Conservation (phyloP, 1,140 invertebrate genomes). For the Eurosta solidaginis region DNA sequence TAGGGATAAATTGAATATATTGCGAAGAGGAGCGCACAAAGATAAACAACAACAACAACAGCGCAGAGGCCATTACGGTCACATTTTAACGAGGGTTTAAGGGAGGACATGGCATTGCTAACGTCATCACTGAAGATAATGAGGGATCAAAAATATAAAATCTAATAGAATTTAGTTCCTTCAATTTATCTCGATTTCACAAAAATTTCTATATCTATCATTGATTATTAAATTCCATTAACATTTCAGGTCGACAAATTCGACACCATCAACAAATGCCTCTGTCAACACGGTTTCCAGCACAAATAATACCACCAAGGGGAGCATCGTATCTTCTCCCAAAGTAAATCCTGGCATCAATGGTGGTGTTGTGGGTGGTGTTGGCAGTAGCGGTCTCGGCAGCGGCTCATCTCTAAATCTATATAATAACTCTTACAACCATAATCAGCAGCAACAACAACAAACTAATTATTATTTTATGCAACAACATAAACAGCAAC, state of each 20-base stretch:
- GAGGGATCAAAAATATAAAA: too few relatives aligned
- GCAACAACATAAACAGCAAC: neutral
- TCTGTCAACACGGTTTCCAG: neutral
- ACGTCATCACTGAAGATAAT: too few relatives aligned
- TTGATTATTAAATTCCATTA: neutral
- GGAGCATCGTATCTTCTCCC: neutral
- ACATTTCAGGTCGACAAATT: neutral
- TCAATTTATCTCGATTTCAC: too few relatives aligned
- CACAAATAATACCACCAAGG: conserved; percentile 12
- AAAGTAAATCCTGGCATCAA: conserved; percentile 20
- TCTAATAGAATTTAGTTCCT: too few relatives aligned
- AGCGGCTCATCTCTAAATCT: neutral
- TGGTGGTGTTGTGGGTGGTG: neutral
- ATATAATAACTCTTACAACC: conserved; percentile 32
- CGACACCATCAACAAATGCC: neutral
- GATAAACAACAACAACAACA: too few relatives aligned
- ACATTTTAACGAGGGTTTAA: too few relatives aligned
- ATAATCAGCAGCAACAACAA: conserved; percentile 12
- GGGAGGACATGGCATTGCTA: too few relatives aligned
- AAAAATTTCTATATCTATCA: too few relatives aligned
- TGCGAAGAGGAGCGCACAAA: too few relatives aligned
- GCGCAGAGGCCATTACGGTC: too few relatives aligned
- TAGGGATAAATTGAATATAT: too few relatives aligned
- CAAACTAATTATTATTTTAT: neutral
- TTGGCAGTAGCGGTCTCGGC: neutral